A percentile compares a stretch with the other conserved stretches of the same genome.
Conservation (phyloP, 1,140 invertebrate species). For the Conus betulinus region DNA sequence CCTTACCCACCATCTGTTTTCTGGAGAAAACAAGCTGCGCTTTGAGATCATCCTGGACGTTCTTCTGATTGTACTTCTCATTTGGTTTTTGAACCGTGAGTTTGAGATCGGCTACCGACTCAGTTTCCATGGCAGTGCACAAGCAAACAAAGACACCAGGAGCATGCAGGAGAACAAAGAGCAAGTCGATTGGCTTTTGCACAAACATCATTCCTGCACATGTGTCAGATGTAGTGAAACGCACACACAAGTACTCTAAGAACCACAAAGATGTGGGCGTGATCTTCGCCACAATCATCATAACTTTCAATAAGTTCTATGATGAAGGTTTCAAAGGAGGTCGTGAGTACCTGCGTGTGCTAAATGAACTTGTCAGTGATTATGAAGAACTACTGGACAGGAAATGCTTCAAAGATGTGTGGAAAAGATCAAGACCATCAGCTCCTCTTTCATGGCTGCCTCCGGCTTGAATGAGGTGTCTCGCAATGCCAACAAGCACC, state of each 20-base stretch:
- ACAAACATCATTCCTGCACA: slow-evolving; percentile 98
- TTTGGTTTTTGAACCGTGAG: slow-evolving; percentile 94
- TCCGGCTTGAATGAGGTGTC: slow-evolving; percentile 91
- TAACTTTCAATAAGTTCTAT: slow-evolving; percentile 97
- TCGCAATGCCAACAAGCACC: slow-evolving; percentile 78
- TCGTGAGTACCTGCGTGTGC: slow-evolving; percentile 93
- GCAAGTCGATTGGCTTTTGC: slow-evolving; percentile 95
- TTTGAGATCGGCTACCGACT: slow-evolving; percentile 96
- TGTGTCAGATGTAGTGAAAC: slow-evolving; percentile 93
- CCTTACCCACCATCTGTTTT: slow-evolving; percentile 53
- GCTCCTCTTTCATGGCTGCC: slow-evolving; percentile 98
- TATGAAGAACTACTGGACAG: slow-evolving; percentile 94
- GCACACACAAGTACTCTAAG: slow-evolving; percentile 95
- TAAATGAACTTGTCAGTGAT: slow-evolving; percentile 95
- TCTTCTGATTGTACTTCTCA: slow-evolving; percentile 86
- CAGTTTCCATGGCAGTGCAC: slow-evolving; percentile 93
- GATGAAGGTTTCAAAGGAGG: slow-evolving; percentile 92
- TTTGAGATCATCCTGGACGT: slow-evolving; percentile 88
- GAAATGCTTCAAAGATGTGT: slow-evolving; percentile 89
- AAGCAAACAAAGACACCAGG: slow-evolving; percentile 79
- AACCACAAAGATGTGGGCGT: slow-evolving; percentile 95
- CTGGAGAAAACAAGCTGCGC: slow-evolving; percentile 55
- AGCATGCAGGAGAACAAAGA: slow-evolving; percentile 82
- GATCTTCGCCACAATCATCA: slow-evolving; percentile 94
- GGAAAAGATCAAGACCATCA: slow-evolving; percentile 99